Percentiles rank a stretch among this genome's conserved stretches.
Conservation (phyloP, 1,140 invertebrate species). For the Drosophila chauvacae region DNA sequence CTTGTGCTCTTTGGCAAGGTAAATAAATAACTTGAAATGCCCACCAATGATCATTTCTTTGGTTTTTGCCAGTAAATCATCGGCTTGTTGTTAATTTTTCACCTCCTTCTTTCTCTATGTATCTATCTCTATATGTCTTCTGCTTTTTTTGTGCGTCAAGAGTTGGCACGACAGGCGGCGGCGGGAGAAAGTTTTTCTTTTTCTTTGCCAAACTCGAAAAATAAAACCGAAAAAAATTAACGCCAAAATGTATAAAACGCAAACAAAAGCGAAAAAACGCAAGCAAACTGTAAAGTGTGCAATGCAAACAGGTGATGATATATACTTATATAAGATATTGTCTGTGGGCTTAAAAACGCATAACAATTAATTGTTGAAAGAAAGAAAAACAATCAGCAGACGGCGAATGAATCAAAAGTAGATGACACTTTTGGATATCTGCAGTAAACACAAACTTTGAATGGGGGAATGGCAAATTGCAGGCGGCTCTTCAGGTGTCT, state of each 20-base stretch:
- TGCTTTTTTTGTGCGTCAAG: slow-evolving; percentile 57
- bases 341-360: slow-evolving; percentile 68
- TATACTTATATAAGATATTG: slow-evolving; percentile 63
- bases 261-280: slow-evolving; percentile 67
- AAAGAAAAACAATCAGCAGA: slow-evolving; percentile 49
- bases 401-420: slow-evolving; percentile 70
- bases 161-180: slow-evolving; percentile 64
- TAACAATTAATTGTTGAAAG: slow-evolving; percentile 68
- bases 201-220: slow-evolving; percentile 63
- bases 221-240: slow-evolving; percentile 61
- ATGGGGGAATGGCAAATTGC: slow-evolving; percentile 29
- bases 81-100: slow-evolving; percentile 68
- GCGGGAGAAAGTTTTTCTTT: slow-evolving; percentile 73
- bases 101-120: slow-evolving; percentile 12
- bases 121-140: slow-evolving; percentile 34
- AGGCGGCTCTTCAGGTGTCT: slow-evolving; percentile 23
- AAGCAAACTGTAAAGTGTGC: slow-evolving; percentile 66
- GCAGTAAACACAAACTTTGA: background rate
- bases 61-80: slow-evolving; percentile 69
- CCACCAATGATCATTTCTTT: slow-evolving; percentile 64
- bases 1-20: slow-evolving; percentile 49
- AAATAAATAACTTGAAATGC: slow-evolving; percentile 70
- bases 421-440: slow-evolving; percentile 30
- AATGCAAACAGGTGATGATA: slow-evolving; percentile 69
- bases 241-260: slow-evolving; percentile 45